Percentiles rank a stretch among this genome's conserved stretches.
Conservation (phyloP, 2,113 vertebrate genomes). For the Casuarius casuarius region DNA sequence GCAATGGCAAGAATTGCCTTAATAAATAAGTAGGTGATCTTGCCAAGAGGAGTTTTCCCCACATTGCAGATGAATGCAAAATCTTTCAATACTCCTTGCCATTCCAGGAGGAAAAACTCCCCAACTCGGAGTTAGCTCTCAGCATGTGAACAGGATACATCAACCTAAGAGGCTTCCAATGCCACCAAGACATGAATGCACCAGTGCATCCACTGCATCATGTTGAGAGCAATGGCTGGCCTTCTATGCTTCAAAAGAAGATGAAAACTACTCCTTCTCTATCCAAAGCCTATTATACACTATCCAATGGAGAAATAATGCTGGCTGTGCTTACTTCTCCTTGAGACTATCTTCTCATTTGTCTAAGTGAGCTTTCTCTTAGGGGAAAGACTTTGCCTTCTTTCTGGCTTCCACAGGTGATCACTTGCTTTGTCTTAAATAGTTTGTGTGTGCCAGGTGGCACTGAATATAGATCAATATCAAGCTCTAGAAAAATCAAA, state of each 20-base stretch:
- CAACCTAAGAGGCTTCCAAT: not conserved
- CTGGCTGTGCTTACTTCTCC: not conserved
- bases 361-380: not conserved
- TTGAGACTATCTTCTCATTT: not conserved
- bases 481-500: constrained; percentile 48
- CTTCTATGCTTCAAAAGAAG: not conserved
- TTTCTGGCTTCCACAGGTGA: not conserved
- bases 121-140: not conserved
- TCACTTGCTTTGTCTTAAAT: constrained; percentile 20
- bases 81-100: not conserved
- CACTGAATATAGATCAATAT: constrained; percentile 31
- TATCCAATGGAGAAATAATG: not conserved
- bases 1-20: not conserved
- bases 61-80: not conserved
- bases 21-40: not conserved
- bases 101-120: not conserved
- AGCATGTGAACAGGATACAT: not conserved
- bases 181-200: not conserved
- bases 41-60: not conserved
- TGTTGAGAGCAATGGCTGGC: not conserved
- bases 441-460: constrained; percentile 8
- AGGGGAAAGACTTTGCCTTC: not conserved
- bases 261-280: not conserved
- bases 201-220: not conserved
- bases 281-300: not conserved